Evolutionary conservation across 2,888 invertebrate species (phyloP).

Genomic region (Lymantria dispar): DNA sequence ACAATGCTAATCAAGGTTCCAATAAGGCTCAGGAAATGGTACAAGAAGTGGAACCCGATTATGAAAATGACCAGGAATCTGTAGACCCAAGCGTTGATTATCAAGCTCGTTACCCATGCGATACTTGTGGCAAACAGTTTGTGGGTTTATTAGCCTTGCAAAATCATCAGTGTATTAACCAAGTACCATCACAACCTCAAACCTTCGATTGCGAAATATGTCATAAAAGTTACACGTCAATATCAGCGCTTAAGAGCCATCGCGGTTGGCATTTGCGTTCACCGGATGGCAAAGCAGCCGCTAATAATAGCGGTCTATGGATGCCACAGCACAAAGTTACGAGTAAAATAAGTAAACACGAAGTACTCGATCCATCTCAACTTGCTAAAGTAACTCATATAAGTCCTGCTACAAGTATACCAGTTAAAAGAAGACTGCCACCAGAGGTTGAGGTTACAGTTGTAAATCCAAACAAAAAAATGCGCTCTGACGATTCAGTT

Average conservation of each 20-base stretch:
- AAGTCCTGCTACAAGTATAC: conserved; percentile 15
- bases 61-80: conserved; percentile 64
- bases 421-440: conserved; percentile 67
- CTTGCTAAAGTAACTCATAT: conserved; percentile 50
- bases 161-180: conserved; percentile 80
- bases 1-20: conserved; percentile 68
- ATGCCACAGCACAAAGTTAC: conserved; percentile 81
- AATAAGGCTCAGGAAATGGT: conserved; percentile 57
- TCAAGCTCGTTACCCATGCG: conserved; percentile 79
- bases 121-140: conserved; percentile 80
- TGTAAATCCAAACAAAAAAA: conserved; percentile 75
- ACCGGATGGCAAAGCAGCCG: conserved; percentile 78
- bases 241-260: conserved; percentile 85
- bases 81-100: conserved; percentile 68
- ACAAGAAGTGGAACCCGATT: conserved; percentile 60
- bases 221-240: conserved; percentile 85
- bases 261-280: conserved; percentile 86
- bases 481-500: conserved; percentile 72
- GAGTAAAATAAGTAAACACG: conserved; percentile 76
- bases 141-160: conserved; percentile 76
- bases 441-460: conserved; percentile 79
- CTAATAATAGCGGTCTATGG: conserved; percentile 77
- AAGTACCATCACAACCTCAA: conserved; percentile 55
- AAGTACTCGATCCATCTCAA: conserved; percentile 64
- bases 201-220: conserved; percentile 85